phyloP scores from a whole-genome alignment of 2,113 vertebrate genomes.

The Pardalotus punctatus region DNA sequence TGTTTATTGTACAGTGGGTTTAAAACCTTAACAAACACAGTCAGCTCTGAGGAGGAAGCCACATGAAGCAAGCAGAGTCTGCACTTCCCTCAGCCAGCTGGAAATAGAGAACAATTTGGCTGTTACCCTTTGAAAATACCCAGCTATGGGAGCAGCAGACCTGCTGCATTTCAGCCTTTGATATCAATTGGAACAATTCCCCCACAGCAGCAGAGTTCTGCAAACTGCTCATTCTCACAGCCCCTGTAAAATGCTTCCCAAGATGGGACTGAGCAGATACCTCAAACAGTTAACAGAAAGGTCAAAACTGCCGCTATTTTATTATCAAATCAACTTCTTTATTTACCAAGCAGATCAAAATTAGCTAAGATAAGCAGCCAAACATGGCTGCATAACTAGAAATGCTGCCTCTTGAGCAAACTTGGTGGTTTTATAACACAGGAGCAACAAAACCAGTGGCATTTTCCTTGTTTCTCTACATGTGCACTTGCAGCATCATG shows the following conservation, averaged over 20 bases:
- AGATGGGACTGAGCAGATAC: neutral
- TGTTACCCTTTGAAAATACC: neutral
- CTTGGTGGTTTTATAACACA: neutral
- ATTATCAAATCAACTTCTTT: neutral
- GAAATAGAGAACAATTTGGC: neutral
- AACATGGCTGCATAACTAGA: neutral
- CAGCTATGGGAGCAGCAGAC: neutral
- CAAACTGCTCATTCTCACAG: neutral
- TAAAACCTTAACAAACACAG: neutral
- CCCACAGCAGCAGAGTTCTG: neutral
- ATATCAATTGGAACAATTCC: neutral
- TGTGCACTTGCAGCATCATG: constrained; percentile 32
- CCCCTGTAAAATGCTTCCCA: neutral
- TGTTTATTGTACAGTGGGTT: neutral
- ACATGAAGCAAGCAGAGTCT: neutral
- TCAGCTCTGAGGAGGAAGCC: neutral
- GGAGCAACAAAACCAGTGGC: neutral
- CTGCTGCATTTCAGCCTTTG: neutral
- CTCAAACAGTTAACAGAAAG: neutral
- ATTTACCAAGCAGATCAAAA: neutral
- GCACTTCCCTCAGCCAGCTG: neutral
- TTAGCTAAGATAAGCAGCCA: neutral
- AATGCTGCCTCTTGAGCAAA: neutral
- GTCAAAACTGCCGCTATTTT: neutral
- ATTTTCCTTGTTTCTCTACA: neutral